Percentiles rank a stretch among this genome's conserved stretches.
Conservation (phyloP, 2,888 invertebrate genomes). For the Suillia variegata region DNA sequence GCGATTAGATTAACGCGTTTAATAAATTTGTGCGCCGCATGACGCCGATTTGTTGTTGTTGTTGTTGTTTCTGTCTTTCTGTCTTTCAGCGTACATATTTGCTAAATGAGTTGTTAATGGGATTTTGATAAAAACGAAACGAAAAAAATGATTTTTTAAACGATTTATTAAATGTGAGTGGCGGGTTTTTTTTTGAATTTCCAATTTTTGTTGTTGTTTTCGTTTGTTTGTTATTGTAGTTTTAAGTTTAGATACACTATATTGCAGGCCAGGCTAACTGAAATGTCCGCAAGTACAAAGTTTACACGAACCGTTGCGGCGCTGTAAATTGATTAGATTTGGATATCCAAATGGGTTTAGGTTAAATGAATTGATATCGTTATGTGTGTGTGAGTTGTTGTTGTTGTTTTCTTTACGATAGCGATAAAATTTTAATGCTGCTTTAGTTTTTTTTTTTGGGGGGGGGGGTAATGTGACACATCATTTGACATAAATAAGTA, state of each 20-base stretch:
- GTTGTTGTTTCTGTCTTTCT: too few relatives aligned
- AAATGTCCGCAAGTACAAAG: too few relatives aligned
- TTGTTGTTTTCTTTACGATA: neutral
- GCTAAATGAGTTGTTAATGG: slow-evolving; percentile 22
- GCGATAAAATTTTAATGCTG: neutral
- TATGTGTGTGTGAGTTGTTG: neutral
- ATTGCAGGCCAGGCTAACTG: too few relatives aligned
- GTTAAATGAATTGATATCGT: neutral
- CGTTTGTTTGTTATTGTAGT: too few relatives aligned
- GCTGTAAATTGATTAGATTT: slow-evolving; percentile 45
- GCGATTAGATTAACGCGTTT: slow-evolving; percentile 49
- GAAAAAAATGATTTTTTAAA: slow-evolving; percentile 22
- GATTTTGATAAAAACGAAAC: slow-evolving; percentile 39
- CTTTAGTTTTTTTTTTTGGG: too few relatives aligned
- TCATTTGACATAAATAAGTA: too few relatives aligned
- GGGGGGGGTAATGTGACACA: too few relatives aligned
- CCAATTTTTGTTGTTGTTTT: too few relatives aligned
- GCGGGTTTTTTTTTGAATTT: too few relatives aligned
- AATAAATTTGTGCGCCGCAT: slow-evolving; percentile 8
- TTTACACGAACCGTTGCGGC: too few relatives aligned
- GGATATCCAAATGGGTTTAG: slow-evolving; percentile 36
- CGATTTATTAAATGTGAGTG: neutral
- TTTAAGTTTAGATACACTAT: too few relatives aligned
- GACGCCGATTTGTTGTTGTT: neutral
- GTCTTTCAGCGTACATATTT: too few relatives aligned